A percentile compares a stretch with the other conserved stretches of the same genome.
phyloP scores from a whole-genome alignment of 1,140 invertebrate genomes.

The Cydia splendana region DNA sequence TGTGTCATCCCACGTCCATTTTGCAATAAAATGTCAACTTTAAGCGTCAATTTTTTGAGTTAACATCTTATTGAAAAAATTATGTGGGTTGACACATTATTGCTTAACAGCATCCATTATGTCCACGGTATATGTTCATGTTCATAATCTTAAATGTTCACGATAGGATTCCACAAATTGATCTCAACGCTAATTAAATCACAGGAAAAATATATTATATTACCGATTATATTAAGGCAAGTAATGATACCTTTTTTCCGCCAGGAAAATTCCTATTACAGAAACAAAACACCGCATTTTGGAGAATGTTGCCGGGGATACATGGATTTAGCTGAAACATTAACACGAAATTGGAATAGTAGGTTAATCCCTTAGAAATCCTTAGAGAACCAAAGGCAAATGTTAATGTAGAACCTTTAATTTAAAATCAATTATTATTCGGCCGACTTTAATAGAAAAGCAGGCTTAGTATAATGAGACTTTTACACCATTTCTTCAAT shows the following conservation, averaged over 20 bases:
- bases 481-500: neutral
- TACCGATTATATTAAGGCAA: neutral
- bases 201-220: neutral
- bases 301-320: neutral
- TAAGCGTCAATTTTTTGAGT: too few species aligned
- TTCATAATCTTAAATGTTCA: neutral
- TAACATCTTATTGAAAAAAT: too few species aligned
- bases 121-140: too few species aligned
- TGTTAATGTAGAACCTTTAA: neutral
- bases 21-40: too few species aligned
- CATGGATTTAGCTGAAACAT: neutral
- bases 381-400: neutral
- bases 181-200: neutral
- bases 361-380: constrained; percentile 1
- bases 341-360: constrained; percentile 12
- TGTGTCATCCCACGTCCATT: too few species aligned
- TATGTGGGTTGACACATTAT: too few species aligned
- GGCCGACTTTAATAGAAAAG: neutral
- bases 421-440: neutral
- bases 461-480: too few species aligned
- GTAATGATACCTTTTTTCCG: neutral
- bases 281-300: constrained; percentile 12
- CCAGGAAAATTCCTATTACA: constrained; percentile 1
- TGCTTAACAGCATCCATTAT: too few species aligned
- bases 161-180: neutral